Conservation (phyloP, 2,888 invertebrate species). For the Heliothis peltigera region DNA sequence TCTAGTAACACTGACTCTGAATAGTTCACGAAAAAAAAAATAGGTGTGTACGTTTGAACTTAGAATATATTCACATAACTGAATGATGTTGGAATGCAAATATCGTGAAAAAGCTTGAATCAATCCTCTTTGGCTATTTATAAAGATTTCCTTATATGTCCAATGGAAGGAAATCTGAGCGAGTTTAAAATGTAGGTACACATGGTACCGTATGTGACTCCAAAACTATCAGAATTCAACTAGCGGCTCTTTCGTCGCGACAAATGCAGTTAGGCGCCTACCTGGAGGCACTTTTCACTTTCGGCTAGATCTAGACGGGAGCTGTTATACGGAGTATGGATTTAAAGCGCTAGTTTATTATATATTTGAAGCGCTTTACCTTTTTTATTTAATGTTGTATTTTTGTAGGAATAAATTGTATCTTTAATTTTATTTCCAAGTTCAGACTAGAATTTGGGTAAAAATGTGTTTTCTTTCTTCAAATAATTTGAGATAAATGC, state of each 20-base stretch:
- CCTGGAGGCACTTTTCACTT: slow-evolving; percentile 53
- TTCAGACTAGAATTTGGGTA: no score
- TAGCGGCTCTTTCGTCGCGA: slow-evolving; percentile 58
- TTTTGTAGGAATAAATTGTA: background rate
- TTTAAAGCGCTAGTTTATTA: no score
- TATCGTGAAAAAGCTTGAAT: background rate
- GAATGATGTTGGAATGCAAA: no score
- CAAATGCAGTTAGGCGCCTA: slow-evolving; percentile 67
- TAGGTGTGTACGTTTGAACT: no score
- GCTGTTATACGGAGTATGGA: slow-evolving; percentile 9
- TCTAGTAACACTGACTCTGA: no score
- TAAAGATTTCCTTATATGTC: background rate
- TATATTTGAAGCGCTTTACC: slow-evolving; percentile 12
- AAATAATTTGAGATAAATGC: background rate
- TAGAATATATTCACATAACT: no score
- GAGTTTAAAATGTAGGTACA: slow-evolving; percentile 30
- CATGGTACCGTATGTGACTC: slow-evolving; percentile 35
- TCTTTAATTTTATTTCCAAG: no score
- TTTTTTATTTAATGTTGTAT: background rate
- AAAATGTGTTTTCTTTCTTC: background rate
- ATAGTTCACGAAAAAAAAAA: no score
- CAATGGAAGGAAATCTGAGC: background rate
- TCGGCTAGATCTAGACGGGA: slow-evolving; percentile 23
- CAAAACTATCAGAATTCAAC: slow-evolving; percentile 66
- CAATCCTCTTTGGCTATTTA: no score